phyloP scores from a whole-genome alignment of 2,113 vertebrate genomes.

The Odobenus rosmarus region DNA sequence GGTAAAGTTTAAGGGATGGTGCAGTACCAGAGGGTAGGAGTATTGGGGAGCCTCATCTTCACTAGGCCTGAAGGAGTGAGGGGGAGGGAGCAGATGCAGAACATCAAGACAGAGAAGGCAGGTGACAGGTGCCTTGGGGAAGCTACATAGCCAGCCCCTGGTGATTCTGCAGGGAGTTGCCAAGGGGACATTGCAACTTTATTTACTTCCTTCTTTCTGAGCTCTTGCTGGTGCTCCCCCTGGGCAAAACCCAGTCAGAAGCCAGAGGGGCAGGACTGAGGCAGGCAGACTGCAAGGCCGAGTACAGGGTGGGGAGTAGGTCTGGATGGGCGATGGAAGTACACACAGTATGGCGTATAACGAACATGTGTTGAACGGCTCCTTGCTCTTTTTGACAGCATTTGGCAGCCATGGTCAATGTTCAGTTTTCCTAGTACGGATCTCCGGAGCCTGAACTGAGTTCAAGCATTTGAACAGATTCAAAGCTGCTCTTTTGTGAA shows the following conservation, averaged over 20 bases:
- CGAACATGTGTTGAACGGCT: not conserved
- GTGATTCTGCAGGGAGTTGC: not conserved
- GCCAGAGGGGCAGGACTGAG: not conserved
- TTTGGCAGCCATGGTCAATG: not conserved
- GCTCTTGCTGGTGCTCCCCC: not conserved
- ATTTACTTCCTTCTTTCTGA: not conserved
- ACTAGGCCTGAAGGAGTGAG: not conserved
- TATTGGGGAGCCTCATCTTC: not conserved
- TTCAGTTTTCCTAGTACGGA: not conserved
- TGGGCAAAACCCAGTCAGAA: not conserved
- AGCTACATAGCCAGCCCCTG: not conserved
- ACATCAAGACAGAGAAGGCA: not conserved
- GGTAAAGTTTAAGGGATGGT: not conserved
- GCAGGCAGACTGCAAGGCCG: fast-evolving
- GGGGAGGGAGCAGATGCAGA: not conserved
- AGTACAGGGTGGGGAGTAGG: fast-evolving
- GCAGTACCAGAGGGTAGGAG: not conserved
- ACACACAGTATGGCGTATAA: not conserved
- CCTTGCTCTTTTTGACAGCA: not conserved
- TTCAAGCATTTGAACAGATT: not conserved
- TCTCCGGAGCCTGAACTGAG: not conserved
- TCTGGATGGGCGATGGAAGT: not conserved
- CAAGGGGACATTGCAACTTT: not conserved
- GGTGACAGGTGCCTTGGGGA: not conserved
- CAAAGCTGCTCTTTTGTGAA: not conserved